phyloP scores from a whole-genome alignment of 1,140 invertebrate genomes.

The Batillaria attramentaria region DNA sequence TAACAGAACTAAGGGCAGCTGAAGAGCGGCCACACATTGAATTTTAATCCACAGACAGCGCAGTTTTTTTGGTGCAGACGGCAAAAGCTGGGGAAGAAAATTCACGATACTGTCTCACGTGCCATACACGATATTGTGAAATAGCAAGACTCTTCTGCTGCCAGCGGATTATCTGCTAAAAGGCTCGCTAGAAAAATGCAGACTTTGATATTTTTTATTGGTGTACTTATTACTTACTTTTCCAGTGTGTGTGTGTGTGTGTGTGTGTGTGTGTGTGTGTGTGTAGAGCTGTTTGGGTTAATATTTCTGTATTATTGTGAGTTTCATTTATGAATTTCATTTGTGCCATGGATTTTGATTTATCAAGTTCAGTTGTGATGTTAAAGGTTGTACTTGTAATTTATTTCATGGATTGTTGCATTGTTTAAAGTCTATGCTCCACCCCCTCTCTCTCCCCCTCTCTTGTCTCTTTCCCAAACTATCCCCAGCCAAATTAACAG shows the following conservation, averaged over 20 bases:
- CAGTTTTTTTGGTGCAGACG: background rate
- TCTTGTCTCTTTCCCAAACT: no score
- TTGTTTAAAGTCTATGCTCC: no score
- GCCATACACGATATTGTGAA: no score
- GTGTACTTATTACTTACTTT: constrained; percentile 10
- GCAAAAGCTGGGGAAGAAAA: no score
- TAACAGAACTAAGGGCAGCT: background rate
- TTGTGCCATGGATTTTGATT: no score
- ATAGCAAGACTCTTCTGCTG: background rate
- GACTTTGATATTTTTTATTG: background rate
- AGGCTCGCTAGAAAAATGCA: background rate
- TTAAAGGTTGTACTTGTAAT: no score
- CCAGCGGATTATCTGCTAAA: background rate
- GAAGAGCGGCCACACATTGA: background rate
- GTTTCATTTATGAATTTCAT: no score
- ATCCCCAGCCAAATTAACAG: no score
- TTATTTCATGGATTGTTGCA: no score
- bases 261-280: constrained; percentile 20
- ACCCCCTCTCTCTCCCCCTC: no score
- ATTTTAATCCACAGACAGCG: background rate
- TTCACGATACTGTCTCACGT: no score
- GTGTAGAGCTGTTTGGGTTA: background rate
- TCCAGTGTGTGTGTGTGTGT: constrained; percentile 18
- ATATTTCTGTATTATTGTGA: background rate
- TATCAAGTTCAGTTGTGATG: no score